Conservation (phyloP, 2,888 invertebrate genomes). For the Physocephala rufipes region DNA sequence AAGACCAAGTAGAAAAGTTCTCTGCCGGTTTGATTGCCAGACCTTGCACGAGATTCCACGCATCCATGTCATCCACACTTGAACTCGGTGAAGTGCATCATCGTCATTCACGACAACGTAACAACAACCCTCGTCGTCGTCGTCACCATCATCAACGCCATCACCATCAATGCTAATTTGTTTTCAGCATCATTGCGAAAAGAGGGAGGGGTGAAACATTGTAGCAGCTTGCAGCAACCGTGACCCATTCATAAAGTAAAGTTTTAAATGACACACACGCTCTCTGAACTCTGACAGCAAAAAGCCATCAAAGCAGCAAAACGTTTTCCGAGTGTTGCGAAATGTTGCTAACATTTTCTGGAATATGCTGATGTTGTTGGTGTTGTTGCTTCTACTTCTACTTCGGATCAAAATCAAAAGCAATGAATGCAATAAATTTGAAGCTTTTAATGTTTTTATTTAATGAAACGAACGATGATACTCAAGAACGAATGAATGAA, state of each 20-base stretch:
- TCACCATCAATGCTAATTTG: not conserved
- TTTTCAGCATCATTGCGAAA: not conserved
- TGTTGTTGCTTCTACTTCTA: conserved; percentile 5
- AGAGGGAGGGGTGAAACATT: too few species aligned
- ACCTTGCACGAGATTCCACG: not conserved
- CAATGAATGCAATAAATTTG: conserved; percentile 16
- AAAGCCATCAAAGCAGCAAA: conserved; percentile 29
- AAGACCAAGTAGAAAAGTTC: not conserved
- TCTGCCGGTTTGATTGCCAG: conserved; percentile 30
- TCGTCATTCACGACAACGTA: not conserved
- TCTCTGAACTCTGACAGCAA: conserved; percentile 22
- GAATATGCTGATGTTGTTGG: not conserved
- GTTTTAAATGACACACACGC: conserved; percentile 30
- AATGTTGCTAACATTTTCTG: not conserved
- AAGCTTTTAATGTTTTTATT: conserved; percentile 9
- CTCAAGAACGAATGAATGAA: too few species aligned
- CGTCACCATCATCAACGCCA: not conserved
- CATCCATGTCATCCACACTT: conserved; percentile 18
- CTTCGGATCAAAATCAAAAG: too few species aligned
- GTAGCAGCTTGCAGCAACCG: conserved; percentile 24
- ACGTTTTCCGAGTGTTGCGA: conserved; percentile 14
- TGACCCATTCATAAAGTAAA: conserved; percentile 36
- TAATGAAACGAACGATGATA: not conserved
- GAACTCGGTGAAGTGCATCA: conserved; percentile 24
- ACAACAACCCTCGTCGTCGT: not conserved